phyloP scores from a whole-genome alignment of 2,888 invertebrate genomes.

The Ormyrus rosae region DNA sequence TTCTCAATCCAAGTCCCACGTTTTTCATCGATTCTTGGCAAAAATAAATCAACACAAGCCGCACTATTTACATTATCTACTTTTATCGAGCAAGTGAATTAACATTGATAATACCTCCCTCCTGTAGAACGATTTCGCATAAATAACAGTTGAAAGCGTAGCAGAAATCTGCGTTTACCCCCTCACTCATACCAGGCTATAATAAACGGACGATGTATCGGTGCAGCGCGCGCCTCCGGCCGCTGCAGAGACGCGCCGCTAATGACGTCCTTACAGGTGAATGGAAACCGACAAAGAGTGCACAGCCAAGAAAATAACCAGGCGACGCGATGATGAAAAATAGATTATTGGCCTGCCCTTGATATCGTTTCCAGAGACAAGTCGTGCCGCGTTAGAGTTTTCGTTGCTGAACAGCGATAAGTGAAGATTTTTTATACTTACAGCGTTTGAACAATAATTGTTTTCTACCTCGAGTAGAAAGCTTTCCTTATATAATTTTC shows the following conservation, averaged over 20 bases:
- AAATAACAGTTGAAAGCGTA: neutral
- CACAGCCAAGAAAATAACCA: neutral
- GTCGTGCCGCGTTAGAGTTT: too few relatives aligned
- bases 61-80: too few relatives aligned
- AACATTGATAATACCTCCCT: neutral
- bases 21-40: too few relatives aligned
- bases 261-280: slow-evolving; percentile 48
- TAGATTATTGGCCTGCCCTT: slow-evolving; percentile 21
- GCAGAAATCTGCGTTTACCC: slow-evolving; percentile 30
- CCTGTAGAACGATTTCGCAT: too few relatives aligned
- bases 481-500: too few relatives aligned
- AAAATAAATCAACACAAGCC: too few relatives aligned
- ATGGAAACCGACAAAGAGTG: slow-evolving; percentile 26
- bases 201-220: slow-evolving; percentile 28
- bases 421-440: too few relatives aligned
- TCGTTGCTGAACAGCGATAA: too few relatives aligned
- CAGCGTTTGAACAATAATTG: too few relatives aligned
- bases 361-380: neutral
- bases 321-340: slow-evolving; percentile 5
- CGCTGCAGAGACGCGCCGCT: slow-evolving; percentile 15
- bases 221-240: neutral
- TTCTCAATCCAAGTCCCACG: too few relatives aligned
- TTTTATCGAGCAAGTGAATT: too few relatives aligned
- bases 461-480: too few relatives aligned
- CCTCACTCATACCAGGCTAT: slow-evolving; percentile 2